Conservation (phyloP, 2,113 vertebrate genomes). For the Gadus macrocephalus region DNA sequence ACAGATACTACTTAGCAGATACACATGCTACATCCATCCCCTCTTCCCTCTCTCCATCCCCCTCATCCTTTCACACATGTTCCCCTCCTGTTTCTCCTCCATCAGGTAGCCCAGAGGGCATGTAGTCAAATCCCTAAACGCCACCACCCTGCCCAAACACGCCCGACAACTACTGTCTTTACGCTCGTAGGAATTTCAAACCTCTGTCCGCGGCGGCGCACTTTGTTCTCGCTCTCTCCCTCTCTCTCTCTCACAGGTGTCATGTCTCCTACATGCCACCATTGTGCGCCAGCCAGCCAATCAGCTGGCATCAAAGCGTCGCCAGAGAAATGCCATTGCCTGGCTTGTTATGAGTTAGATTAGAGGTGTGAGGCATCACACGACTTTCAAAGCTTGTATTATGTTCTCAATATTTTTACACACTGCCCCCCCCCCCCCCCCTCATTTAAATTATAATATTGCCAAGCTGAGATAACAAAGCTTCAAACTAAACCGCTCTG, state of each 20-base stretch:
- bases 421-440: not conserved
- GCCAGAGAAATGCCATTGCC: conserved; percentile 29
- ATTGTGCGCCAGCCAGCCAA: conserved; percentile 12
- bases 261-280: conserved; percentile 5
- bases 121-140: conserved; percentile 31
- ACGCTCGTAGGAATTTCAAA: conserved; percentile 66
- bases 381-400: too few species aligned
- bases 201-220: conserved; percentile 25
- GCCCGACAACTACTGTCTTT: conserved; percentile 45
- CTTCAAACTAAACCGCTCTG: not conserved
- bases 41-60: not conserved
- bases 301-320: conserved; percentile 27
- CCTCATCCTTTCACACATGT: too few species aligned
- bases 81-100: conserved; percentile 7
- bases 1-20: too few species aligned
- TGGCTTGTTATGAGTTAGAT: conserved; percentile 18
- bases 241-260: conserved; percentile 14
- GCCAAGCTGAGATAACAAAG: too few species aligned
- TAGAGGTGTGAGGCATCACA: too few species aligned
- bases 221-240: conserved; percentile 17
- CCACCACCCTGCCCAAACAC: conserved; percentile 20
- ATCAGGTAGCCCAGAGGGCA: conserved; percentile 50
- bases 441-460: not conserved
- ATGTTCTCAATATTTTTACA: conserved; percentile 42
- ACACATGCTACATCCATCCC: not conserved